Evolutionary conservation across 2,888 invertebrate species (phyloP), one percentile per base, ranked within the genome.

Genomic region (Stictocephala bisonia): DNA sequence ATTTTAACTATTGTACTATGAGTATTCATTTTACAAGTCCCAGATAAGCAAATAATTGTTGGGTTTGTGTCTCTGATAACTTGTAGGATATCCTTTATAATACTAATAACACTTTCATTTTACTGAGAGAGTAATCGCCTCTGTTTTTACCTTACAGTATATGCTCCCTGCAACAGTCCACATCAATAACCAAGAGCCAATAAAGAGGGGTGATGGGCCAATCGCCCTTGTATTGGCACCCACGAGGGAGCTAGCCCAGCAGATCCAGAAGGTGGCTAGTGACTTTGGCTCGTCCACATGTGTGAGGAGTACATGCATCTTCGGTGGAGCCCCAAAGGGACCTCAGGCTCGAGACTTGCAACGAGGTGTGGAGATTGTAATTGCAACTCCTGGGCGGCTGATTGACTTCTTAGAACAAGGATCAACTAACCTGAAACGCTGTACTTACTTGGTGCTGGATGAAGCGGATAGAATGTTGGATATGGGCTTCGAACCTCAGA

Each of bases 401-500:
- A 96, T 97, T 80, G 98, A 99, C 85, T 96, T 97, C 82, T 86
- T 98, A 76, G 96, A 97, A 84, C 91, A 91, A 80, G 90, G 86
- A 83, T 90, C 70, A 13, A 87, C 88, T 0, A 92, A 92, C 83
- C 85, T 94, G 75, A 89, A 90, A 76, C 87, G 93, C 76, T 91
- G 91, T 79, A 95, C 96, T 9, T 96, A 95, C 83, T 85, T 96
- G 77, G 95, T 96, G 15, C 85, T 96, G 76, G 96, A 96, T 85
- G 96, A 99, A 85, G 98, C 98, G 77, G 98, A 99, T 83, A 88
- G 98, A 82, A 98, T 98, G 98, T 88, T 99, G 80, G 97, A 98
- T 83, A 98, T 99, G 98, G 98, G 98, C 67, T 98, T 98, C 84
- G 97, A 98, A 84, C 97, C 98, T 0, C 98, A 98, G 85, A 98